Base-by-base conservation (phyloP, 2,113 vertebrate species). In the Mirza zaza region DNA sequence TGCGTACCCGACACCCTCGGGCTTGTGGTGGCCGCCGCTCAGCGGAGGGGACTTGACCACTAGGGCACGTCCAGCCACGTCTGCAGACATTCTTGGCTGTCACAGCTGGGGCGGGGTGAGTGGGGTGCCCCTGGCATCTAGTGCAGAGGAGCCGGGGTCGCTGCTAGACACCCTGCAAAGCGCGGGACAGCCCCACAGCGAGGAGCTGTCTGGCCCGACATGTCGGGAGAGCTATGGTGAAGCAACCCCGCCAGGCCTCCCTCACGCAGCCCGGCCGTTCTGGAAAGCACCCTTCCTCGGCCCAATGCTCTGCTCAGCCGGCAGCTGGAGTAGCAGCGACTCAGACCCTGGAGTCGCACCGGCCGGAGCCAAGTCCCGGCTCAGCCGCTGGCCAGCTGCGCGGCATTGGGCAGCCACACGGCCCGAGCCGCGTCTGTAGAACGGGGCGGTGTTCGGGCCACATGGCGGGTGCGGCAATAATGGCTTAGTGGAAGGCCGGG, bases 371-470 rank as follows among this genome's bases (percentile, higher is more conserved):
- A 23, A 77, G 45, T 45, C 87, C 61, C 2, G 18, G 83, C 15
- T 57, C 48, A 6, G 25, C 48, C 50, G 0, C 5, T 20, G 17
- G 48, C 67, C 95, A n/a, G 70, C 50, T 21, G 15, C 3, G 36
- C 12, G 59, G 50, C 57, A 0, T 8, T 6, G 1, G 3, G 65
- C 21, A 8, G 32, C 71, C 39, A 5, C 8, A 0, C 0, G 2
- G 59, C 86, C 84, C 39, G 57, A 61, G 52, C 13, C 84, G 9
- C 48, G 0, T 61, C 71, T 75, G 15, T 57, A 14, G 42, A 2
- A 14, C 0, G 21, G 81, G 48, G 57, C 0, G 0, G 9, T 1
- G 42, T 3, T 17, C 8, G 1, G 48, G 45, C 0, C 3, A 1
- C 0, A 2, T 11, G 5, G 55, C 2, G 11, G 59, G 13, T 3